Evolutionary conservation across 2,888 invertebrate species (phyloP).

Genomic region (Pristionchus exspectatus): DNA sequence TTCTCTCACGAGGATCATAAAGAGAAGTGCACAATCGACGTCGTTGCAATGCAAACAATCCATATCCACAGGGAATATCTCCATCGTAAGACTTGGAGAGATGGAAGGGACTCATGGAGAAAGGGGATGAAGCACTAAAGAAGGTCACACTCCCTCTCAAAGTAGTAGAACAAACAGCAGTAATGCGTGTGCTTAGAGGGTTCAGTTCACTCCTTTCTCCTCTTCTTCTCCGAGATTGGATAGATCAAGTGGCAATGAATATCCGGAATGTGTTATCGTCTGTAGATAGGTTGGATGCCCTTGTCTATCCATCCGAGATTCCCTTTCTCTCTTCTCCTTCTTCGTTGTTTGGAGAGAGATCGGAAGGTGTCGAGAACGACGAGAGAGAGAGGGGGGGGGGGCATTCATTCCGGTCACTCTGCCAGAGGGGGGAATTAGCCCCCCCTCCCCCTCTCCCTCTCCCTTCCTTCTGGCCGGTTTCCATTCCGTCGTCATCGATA

Average conservation of each 20-base stretch:
- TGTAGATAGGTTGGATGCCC: slow-evolving; percentile 26
- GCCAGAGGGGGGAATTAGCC: not conserved
- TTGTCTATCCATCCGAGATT: not conserved
- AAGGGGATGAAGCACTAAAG: not conserved
- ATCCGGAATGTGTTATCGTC: not conserved
- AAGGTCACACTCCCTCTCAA: not conserved
- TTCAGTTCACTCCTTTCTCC: not conserved
- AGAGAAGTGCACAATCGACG: slow-evolving; percentile 29
- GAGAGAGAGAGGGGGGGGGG: slow-evolving; percentile 5
- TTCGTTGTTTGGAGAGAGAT: not conserved
- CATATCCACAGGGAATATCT: slow-evolving; percentile 31
- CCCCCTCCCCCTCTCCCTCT: slow-evolving; percentile 4
- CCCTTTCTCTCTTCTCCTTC: not conserved
- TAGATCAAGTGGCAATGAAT: not conserved
- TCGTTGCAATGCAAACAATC: slow-evolving; percentile 42
- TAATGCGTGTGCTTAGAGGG: not conserved
- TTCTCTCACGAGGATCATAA: slow-evolving; percentile 40
- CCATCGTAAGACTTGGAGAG: not conserved
- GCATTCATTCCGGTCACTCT: slow-evolving; percentile 28
- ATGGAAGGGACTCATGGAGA: not conserved
- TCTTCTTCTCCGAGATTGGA: not conserved
- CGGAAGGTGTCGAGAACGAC: slow-evolving; percentile 33
- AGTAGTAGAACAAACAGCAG: slow-evolving; percentile 4
- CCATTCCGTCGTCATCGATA: not conserved
- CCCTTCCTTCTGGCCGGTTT: slow-evolving; percentile 16